These are phyloP conservation scores for Epinotia bilunana DNA, from an alignment of 2,888 invertebrate genomes.

Conservation along the genomic window DNA sequence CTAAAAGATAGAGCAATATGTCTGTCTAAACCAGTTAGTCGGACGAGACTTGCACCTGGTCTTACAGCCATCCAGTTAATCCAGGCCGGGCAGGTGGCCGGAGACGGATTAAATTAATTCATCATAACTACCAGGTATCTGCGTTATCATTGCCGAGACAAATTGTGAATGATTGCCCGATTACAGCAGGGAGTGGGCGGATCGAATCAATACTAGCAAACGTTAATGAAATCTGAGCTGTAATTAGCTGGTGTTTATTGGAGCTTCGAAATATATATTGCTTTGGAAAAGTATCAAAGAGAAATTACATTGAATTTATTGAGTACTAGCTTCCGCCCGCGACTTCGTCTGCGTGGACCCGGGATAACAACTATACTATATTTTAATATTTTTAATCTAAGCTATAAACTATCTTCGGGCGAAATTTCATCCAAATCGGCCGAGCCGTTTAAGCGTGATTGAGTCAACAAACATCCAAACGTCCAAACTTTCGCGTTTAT, in stretches of 20 bases:
- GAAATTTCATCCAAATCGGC: too few relatives aligned
- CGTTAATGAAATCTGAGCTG: conserved; percentile 7
- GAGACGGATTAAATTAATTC: conserved; percentile 55
- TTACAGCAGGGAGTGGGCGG: conserved; percentile 33
- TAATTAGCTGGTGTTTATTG: conserved; percentile 7
- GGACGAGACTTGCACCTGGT: conserved; percentile 30
- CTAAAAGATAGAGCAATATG: conserved; percentile 12
- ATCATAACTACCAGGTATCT: conserved; percentile 52
- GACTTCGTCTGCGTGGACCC: too few relatives aligned
- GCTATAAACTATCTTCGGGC: too few relatives aligned
- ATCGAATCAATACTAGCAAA: conserved; percentile 45
- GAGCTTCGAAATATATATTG: conserved; percentile 4
- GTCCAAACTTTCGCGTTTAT: too few relatives aligned
- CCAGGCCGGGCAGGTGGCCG: conserved; percentile 55
- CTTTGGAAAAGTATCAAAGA: neutral
- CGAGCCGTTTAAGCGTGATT: too few relatives aligned
- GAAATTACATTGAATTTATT: neutral
- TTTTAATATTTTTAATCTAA: too few relatives aligned
- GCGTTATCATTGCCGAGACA: conserved; percentile 54
- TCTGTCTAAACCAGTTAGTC: conserved; percentile 20
- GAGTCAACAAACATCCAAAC: too few relatives aligned
- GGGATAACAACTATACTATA: too few relatives aligned
- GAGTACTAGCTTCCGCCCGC: too few relatives aligned
- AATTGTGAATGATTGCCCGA: conserved; percentile 53
- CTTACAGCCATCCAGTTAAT: conserved; percentile 46